Evolutionary conservation across 1,140 invertebrate genomes (phyloP), one percentile per base, ranked within the genome.

Genomic region (Anastrepha ludens): DNA sequence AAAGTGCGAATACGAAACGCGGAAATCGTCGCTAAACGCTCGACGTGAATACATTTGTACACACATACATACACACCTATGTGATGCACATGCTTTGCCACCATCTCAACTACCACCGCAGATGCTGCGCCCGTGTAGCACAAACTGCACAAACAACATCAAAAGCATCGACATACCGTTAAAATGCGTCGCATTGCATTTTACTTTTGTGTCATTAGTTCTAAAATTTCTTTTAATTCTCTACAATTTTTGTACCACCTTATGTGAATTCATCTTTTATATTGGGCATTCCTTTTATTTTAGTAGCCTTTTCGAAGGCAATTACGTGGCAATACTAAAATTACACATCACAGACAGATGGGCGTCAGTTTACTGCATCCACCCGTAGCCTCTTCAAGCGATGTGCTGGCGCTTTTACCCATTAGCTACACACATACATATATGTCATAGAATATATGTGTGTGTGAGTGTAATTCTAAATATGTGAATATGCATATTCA

Each of bases 271-370:
- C 67, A 74, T 17, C 67, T 74, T 41, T 44, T 74, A 44, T 41
- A 47, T 44, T 74, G 67, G 41, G 41, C 67, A 47, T 74, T 74
- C 4, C 29, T 41, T 67, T 44, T 15, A n/a, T 74, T 74, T n/a
- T 47, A 17, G 67, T 15, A 13, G 44, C 41, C 39, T 17, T 74
- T 74, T 74, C 67, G 9, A 41, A 15, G 17, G 41, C 67, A 74
- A 74, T 74, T 74, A 74, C 67, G 67, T 74, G 67, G 67, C 67
- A 74, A 74, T 47, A 74, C 41, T 74, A 74, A 74, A 74, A 74
- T 74, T 74, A 74, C 67, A 41, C 67, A 74, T 74, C 67, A 74
- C 67, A 74, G 67, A 74, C 67, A 74, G 67, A 74, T 74, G 67
- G 67, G 67, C 67, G 67, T 44, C 67, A 13, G 67, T 47, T 2